Percentiles rank a stretch among this genome's conserved stretches.
These are phyloP conservation scores for Bombus confusus DNA, from an alignment of 1,140 invertebrate species.

Conservation along the genomic window DNA sequence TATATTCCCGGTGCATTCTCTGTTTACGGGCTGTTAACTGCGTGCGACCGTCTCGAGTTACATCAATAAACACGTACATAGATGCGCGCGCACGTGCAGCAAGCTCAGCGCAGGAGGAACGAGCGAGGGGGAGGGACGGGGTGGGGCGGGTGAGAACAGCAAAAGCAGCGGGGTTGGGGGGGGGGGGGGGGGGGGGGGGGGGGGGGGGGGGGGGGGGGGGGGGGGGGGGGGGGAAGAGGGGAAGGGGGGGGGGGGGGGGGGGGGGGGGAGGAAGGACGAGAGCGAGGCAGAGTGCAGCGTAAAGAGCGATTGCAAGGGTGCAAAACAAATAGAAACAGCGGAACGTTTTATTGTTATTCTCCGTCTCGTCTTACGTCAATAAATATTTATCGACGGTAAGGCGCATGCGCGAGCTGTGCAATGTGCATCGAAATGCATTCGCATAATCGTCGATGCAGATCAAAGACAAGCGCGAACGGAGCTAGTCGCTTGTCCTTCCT, in stretches of 20 bases:
- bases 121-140: not conserved
- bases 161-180: not conserved
- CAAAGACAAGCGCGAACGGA: conserved; percentile 9
- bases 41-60: conserved; percentile 72
- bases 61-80: conserved; percentile 72
- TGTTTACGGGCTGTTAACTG: conserved; percentile 72
- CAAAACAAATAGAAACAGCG: conserved; percentile 38
- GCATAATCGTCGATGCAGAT: conserved; percentile 61
- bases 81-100: conserved; percentile 67
- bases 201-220: too few species aligned
- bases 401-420: conserved; percentile 48
- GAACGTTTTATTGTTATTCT: conserved; percentile 65
- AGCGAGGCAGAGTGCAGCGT: not conserved
- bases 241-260: too few species aligned
- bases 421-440: conserved; percentile 56
- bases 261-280: too few species aligned
- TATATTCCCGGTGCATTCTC: conserved; percentile 69
- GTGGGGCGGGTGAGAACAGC: not conserved
- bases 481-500: not conserved
- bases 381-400: conserved; percentile 70
- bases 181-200: too few species aligned
- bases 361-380: conserved; percentile 67
- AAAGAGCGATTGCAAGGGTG: conserved; percentile 18
- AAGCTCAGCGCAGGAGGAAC: not conserved
- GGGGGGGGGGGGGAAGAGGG: too few species aligned